phyloP scores from a whole-genome alignment of 2,113 vertebrate genomes.

The Actenoides lindsayi region DNA sequence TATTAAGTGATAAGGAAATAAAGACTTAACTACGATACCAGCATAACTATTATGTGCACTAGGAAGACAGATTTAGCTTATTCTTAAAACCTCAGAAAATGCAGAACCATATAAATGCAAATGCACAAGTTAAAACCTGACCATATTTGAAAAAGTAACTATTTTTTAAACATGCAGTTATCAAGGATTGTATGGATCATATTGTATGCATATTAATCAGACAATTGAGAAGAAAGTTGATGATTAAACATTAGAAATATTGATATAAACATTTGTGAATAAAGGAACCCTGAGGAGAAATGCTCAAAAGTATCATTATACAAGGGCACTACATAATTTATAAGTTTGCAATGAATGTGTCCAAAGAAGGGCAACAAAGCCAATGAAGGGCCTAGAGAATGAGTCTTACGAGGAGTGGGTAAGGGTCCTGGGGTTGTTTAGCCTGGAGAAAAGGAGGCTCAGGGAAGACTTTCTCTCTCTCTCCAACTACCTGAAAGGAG shows the following conservation, averaged over 20 bases:
- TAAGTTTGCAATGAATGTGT: neutral
- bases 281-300: neutral
- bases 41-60: neutral
- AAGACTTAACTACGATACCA: neutral
- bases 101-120: neutral
- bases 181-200: neutral
- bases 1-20: neutral
- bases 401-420: too few relatives aligned
- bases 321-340: neutral
- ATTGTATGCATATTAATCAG: neutral
- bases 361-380: too few relatives aligned
- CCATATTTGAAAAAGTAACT: neutral
- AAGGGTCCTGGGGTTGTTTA: too few relatives aligned
- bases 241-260: neutral
- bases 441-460: too few relatives aligned
- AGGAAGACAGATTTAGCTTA: neutral
- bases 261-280: neutral
- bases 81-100: neutral
- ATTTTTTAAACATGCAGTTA: neutral
- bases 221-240: neutral
- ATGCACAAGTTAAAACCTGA: neutral
- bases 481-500: too few relatives aligned
- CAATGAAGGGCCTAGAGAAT: too few relatives aligned
- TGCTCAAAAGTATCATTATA: neutral
- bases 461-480: too few relatives aligned